Conservation (phyloP, 1,140 invertebrate species). For the Cotesia glomerata region DNA sequence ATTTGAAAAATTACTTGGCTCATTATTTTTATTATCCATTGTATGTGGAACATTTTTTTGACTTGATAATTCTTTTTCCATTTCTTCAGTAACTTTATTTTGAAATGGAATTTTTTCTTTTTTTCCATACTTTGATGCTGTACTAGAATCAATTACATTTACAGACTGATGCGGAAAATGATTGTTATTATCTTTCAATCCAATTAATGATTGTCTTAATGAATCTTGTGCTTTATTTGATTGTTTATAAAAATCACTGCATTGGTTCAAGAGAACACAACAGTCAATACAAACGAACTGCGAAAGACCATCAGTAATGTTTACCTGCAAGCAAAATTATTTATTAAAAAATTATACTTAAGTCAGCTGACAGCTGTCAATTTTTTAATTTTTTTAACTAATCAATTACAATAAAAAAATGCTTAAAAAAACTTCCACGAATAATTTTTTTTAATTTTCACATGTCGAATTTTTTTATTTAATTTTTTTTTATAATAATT, state of each 20-base stretch:
- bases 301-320: slow-evolving; percentile 52
- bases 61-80: slow-evolving; percentile 39
- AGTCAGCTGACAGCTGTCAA: no score
- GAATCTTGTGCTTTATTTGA: slow-evolving; percentile 58
- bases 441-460: no score
- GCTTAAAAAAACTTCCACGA: background rate
- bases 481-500: no score
- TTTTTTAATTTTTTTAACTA: background rate
- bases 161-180: slow-evolving; percentile 11
- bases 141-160: slow-evolving; percentile 16
- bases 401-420: background rate
- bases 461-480: no score
- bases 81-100: slow-evolving; percentile 37
- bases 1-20: no score
- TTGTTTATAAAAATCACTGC: slow-evolving; percentile 59
- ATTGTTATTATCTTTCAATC: slow-evolving; percentile 39
- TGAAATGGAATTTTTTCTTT: slow-evolving; percentile 39
- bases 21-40: no score
- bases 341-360: background rate
- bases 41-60: no score
- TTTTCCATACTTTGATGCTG: slow-evolving; percentile 35
- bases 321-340: slow-evolving; percentile 43
- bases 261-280: slow-evolving; percentile 56
- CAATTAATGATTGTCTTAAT: slow-evolving; percentile 46
- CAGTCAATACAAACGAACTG: slow-evolving; percentile 58